A percentile compares a stretch with the other conserved stretches of the same genome.
These are phyloP conservation scores for Atherinomorus stipes DNA, from an alignment of 2,113 vertebrate species.

Conservation along the genomic window DNA sequence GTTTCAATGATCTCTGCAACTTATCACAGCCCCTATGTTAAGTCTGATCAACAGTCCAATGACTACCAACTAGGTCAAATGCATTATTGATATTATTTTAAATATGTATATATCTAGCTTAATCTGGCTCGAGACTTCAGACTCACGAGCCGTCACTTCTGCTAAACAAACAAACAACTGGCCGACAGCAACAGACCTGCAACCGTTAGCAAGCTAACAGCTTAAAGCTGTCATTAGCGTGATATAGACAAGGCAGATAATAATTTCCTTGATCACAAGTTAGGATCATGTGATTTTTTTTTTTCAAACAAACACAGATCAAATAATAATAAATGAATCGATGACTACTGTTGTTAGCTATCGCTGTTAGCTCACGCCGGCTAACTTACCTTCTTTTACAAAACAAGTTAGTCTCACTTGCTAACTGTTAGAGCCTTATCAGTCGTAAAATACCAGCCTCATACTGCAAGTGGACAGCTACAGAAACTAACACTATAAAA, in stretches of 20 bases:
- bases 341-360: conserved; percentile 8
- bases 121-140: background rate
- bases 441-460: background rate
- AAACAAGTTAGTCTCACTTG: conserved; percentile 27
- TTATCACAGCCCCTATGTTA: background rate
- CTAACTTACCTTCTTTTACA: conserved; percentile 33
- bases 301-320: background rate
- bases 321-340: background rate
- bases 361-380: conserved; percentile 35
- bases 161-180: conserved; percentile 13
- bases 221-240: background rate
- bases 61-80: background rate
- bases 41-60: background rate
- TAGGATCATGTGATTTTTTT: background rate
- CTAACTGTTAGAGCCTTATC: background rate
- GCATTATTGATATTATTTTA: background rate
- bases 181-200: background rate
- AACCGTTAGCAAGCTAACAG: conserved; percentile 21
- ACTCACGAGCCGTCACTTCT: background rate
- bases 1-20: background rate
- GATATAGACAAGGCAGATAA: background rate
- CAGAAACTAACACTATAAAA: rapidly evolving
- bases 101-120: background rate
- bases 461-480: background rate
- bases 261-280: rapidly evolving